These are phyloP conservation scores for Drymodes brunneopygia DNA, from an alignment of 2,113 vertebrate species.

Conservation along the genomic window DNA sequence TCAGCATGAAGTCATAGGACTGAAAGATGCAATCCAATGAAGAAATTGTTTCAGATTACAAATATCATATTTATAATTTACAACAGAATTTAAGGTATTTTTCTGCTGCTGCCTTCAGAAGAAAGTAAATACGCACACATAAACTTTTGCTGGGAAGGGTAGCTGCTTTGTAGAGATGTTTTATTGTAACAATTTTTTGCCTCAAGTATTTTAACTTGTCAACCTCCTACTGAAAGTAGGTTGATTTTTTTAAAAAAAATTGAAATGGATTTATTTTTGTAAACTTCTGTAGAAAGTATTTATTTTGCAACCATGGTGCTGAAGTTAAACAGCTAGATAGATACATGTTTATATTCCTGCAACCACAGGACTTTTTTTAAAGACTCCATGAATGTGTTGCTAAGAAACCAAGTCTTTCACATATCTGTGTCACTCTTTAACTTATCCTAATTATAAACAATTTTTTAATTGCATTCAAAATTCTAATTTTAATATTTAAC, in stretches of 20 bases:
- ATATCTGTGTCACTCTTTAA: background rate
- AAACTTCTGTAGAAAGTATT: slow-evolving; percentile 16
- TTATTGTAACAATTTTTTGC: background rate
- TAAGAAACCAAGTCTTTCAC: background rate
- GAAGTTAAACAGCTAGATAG: slow-evolving; percentile 14
- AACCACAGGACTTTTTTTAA: background rate
- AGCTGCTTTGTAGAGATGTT: background rate
- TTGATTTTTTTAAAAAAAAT: background rate
- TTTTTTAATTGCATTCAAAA: background rate
- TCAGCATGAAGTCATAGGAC: background rate
- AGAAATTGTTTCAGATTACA: background rate
- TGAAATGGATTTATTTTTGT: background rate
- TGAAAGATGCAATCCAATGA: background rate
- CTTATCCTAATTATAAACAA: background rate
- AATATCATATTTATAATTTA: background rate
- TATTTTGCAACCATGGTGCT: slow-evolving; percentile 51
- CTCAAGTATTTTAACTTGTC: background rate
- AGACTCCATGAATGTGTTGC: background rate
- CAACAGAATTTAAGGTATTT: background rate
- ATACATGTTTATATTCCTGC: background rate
- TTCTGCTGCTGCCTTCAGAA: background rate
- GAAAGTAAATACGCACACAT: background rate
- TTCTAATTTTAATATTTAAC: background rate
- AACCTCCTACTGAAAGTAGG: background rate
- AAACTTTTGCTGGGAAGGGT: background rate